Percentiles rank a stretch among this genome's conserved stretches.
phyloP scores from a whole-genome alignment of 2,888 invertebrate species.

The Eugnorisma glareosa region DNA sequence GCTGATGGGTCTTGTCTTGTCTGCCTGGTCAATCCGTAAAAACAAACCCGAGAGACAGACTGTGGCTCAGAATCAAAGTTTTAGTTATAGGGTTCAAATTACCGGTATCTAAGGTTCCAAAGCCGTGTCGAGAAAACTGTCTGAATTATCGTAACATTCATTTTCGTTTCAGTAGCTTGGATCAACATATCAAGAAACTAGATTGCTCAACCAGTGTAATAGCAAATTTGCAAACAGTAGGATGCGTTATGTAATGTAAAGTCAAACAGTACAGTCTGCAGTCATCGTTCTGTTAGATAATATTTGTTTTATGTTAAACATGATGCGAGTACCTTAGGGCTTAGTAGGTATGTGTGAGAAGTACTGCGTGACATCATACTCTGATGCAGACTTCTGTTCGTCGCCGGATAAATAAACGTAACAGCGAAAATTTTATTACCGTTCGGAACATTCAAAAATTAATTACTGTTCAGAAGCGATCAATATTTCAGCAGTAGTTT shows the following conservation, averaged over 20 bases:
- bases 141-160: not conserved
- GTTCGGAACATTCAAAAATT: not conserved
- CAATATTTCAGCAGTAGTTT: not conserved
- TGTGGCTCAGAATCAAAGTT: not conserved
- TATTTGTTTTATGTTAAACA: constrained; percentile 65
- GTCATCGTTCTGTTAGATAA: constrained; percentile 56
- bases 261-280: constrained; percentile 51
- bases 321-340: constrained; percentile 14
- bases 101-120: not conserved
- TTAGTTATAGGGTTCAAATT: not conserved
- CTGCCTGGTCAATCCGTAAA: not conserved
- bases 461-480: not conserved
- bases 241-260: constrained; percentile 55
- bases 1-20: not conserved
- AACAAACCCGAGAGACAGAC: not conserved
- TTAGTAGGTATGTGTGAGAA: constrained; percentile 26
- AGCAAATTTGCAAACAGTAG: constrained; percentile 53
- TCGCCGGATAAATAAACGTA: constrained; percentile 27
- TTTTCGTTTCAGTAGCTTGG: constrained; percentile 41
- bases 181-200: constrained; percentile 56
- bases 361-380: constrained; percentile 57
- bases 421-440: not conserved
- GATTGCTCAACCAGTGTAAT: constrained; percentile 45
- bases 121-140: not conserved
- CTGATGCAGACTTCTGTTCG: constrained; percentile 15